Base-by-base conservation (phyloP, 2,797 vertebrate genomes). In the Hephaestus fuliginosus region DNA sequence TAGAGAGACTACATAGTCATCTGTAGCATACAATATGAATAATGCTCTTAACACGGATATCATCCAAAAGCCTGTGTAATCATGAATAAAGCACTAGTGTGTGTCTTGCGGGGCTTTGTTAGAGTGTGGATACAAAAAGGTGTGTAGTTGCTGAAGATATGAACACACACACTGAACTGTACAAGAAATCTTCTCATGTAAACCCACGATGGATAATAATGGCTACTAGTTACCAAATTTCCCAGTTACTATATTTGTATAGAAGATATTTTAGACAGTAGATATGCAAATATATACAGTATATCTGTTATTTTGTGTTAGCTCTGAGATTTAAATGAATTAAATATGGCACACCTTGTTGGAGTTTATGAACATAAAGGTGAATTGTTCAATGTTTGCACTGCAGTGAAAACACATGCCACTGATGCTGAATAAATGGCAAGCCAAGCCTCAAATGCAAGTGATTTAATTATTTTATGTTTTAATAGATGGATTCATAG, bases 51-150 rank as follows among this genome's bases (percentile, higher is more conserved):
- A 85, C 57, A 74, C 17, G 62, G 62, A 55, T 61, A 76, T 69
- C 73, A 52, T 78, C 79, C n/a, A 70, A 81, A 87, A 80, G 67
- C 17, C 56, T 52, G 58, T 76, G 79, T 81, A 76, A 71, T 61
- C 60, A 62, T 82, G 56, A 78, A 83, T 88, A 81, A 81, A 60
- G 60, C 51, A 81, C 56, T 17, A 60, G 13, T 14, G 49, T 30
- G 13, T 46, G 33, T 75, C 57, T 48, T 22, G 18, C 0, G 0
- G 15, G 43, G 48, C 15, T 67, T 70, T 69, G 60, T 33, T 48
- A 18, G 18, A 60, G 15, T 8, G 62, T 1, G 0, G 17, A 53
- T 25, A 28, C 41, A 60, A 33, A 72, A 48, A 69, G 56, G 39
- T 49, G 44, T 65, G 39, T 4, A 18, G 14, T 39, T 25, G 36